Conservation (phyloP, 2,113 vertebrate genomes). For the Cacatua alba region DNA sequence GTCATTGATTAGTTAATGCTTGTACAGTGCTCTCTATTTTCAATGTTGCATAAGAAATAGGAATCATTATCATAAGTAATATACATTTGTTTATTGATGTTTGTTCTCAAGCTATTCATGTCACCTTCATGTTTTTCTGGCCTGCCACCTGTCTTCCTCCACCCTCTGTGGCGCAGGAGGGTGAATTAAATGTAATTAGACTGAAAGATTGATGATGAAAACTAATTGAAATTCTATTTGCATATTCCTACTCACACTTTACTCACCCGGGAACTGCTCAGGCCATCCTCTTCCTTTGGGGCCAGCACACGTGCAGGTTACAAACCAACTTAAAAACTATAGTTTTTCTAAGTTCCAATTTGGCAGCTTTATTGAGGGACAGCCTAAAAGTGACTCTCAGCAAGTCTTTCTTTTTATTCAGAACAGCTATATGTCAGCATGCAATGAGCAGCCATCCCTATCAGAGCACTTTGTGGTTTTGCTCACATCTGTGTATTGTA, state of each 20-base stretch:
- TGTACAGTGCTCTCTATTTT: not conserved
- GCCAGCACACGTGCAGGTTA: not conserved
- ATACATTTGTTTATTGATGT: not conserved
- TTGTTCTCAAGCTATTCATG: not conserved
- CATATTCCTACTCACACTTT: not conserved
- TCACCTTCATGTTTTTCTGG: not conserved
- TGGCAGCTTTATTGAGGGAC: not conserved
- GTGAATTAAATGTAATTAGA: not conserved
- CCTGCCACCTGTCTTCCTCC: not conserved
- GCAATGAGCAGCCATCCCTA: not conserved
- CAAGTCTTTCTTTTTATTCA: not conserved
- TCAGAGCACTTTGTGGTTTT: not conserved
- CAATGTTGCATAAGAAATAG: not conserved
- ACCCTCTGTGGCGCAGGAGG: fast-evolving
- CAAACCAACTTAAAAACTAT: not conserved
- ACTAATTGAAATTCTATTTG: not conserved
- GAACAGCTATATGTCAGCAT: not conserved
- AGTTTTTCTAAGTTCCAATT: not conserved
- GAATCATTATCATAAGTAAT: not conserved
- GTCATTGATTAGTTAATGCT: not conserved
- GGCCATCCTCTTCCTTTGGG: not conserved
- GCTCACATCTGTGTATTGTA: not conserved
- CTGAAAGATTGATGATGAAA: not conserved
- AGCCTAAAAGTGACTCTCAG: not conserved
- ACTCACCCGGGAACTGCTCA: not conserved